Evolutionary conservation across 2,888 invertebrate genomes (phyloP).

Genomic region (Harpagoxenus sublaevis): DNA sequence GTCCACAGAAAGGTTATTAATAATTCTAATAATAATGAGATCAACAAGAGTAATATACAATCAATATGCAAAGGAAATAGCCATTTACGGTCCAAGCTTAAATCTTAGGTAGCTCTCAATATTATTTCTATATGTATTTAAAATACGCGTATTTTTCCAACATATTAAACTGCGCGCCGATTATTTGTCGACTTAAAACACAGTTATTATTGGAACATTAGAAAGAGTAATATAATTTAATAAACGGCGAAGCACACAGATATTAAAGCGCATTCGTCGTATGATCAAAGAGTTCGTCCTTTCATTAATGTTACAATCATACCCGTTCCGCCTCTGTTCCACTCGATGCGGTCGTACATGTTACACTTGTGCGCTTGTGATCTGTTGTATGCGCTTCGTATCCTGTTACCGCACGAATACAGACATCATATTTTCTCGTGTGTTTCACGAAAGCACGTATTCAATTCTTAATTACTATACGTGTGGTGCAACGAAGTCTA

Average conservation of each 20-base stretch:
- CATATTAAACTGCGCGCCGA: no score
- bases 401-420: conserved; percentile 38
- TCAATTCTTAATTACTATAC: conserved; percentile 35
- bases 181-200: no score
- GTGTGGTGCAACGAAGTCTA: conserved; percentile 4
- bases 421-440: conserved; percentile 42
- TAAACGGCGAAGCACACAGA: background rate
- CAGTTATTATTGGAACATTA: no score
- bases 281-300: conserved; percentile 24
- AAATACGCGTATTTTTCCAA: no score
- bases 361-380: conserved; percentile 50
- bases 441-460: conserved; percentile 23
- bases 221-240: conserved; percentile 1
- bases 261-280: conserved; percentile 14
- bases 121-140: no score
- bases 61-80: no score
- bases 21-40: background rate
- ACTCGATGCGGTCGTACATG: conserved; percentile 44
- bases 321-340: conserved; percentile 49
- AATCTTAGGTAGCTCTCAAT: no score
- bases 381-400: conserved; percentile 37
- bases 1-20: background rate
- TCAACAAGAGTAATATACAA: background rate
- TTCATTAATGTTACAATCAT: conserved; percentile 43
- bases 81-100: no score